A percentile compares a stretch with the other conserved stretches of the same genome.
Evolutionary conservation across 2,888 invertebrate species (phyloP).

Genomic region (Nymphalis polychloros): DNA sequence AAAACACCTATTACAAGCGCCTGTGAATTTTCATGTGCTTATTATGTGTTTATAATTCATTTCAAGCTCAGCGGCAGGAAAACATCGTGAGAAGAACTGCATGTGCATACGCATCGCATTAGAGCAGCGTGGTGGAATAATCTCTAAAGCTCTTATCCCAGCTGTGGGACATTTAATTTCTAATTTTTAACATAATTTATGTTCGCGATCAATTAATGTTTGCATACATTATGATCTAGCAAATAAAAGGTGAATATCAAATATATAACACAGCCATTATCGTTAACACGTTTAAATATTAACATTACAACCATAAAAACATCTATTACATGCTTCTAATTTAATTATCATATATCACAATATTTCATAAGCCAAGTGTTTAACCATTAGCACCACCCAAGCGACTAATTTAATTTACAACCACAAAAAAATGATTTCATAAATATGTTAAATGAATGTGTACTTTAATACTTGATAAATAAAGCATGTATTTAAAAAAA

Average conservation of each 20-base stretch:
- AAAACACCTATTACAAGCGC: too few relatives aligned
- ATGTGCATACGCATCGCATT: too few relatives aligned
- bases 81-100: too few relatives aligned
- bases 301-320: conserved; percentile 24
- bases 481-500: conserved; percentile 2
- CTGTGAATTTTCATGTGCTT: too few relatives aligned
- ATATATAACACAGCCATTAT: conserved; percentile 15
- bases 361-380: conserved; percentile 32
- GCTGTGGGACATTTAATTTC: too few relatives aligned
- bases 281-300: conserved; percentile 25
- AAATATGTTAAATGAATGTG: conserved; percentile 14
- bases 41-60: too few relatives aligned
- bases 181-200: too few relatives aligned
- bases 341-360: conserved; percentile 38
- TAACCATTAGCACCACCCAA: conserved; percentile 51
- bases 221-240: conserved; percentile 17
- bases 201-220: too few relatives aligned
- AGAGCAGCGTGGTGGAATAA: too few relatives aligned
- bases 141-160: too few relatives aligned
- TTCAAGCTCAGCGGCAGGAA: too few relatives aligned
- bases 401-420: conserved; percentile 43
- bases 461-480: conserved; percentile 5
- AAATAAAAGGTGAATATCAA: background rate
- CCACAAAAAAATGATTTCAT: conserved; percentile 19
- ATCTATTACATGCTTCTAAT: conserved; percentile 30